Evolutionary conservation across 2,113 vertebrate species (phyloP).

Genomic region (Corythaeola cristata): DNA sequence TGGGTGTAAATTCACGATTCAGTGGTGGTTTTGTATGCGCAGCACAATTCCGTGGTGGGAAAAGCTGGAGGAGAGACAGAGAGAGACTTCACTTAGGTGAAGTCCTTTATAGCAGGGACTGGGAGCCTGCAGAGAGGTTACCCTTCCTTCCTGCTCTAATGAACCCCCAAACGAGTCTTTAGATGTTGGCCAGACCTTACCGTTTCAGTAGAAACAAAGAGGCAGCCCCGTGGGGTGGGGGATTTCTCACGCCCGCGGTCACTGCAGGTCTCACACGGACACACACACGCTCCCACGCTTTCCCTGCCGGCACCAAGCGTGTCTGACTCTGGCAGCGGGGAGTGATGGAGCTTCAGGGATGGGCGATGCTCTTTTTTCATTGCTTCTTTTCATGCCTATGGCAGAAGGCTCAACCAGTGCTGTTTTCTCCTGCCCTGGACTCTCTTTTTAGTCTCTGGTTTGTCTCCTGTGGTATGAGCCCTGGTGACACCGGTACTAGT

Average conservation of each 20-base stretch:
- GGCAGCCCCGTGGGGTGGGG: neutral
- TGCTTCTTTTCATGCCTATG: neutral
- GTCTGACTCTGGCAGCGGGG: neutral
- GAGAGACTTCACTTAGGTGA: neutral
- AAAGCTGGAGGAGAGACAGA: neutral
- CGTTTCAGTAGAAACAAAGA: neutral
- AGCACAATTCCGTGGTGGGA: neutral
- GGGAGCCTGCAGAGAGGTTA: neutral
- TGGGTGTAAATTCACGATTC: conserved; percentile 14
- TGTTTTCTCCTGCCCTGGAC: neutral
- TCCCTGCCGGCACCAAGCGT: neutral
- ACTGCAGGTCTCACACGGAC: neutral
- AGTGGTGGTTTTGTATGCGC: neutral
- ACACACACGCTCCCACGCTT: fast-evolving
- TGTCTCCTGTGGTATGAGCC: neutral
- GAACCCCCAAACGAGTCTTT: neutral
- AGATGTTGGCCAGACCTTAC: neutral
- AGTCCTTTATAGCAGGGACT: neutral
- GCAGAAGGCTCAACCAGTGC: neutral
- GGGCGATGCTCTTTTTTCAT: neutral
- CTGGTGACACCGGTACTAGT: neutral
- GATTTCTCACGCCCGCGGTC: neutral
- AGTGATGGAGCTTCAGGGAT: neutral
- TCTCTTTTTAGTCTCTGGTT: neutral
- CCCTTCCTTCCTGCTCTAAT: neutral